A percentile compares a stretch with the other conserved stretches of the same genome.
Evolutionary conservation across 1,140 invertebrate species (phyloP).

Genomic region (Pachypeltis micranthus): DNA sequence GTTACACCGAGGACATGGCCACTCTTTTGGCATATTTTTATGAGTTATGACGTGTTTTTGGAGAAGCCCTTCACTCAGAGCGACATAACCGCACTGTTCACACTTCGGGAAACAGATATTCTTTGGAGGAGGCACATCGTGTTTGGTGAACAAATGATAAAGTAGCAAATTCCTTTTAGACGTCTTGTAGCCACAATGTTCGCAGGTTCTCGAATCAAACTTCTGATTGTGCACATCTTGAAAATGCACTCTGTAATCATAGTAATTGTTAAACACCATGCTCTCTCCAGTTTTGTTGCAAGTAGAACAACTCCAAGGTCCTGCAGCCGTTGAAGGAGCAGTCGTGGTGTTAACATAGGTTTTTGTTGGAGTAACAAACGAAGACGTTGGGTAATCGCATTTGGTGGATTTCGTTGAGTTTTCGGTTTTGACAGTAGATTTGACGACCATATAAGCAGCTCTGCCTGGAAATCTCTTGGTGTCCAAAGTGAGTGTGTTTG

Average conservation of each 20-base stretch:
- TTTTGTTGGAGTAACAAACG: not conserved
- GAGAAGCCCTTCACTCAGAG: constrained; percentile 51
- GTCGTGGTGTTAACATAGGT: not conserved
- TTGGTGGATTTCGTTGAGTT: constrained; percentile 6
- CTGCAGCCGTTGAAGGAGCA: constrained; percentile 27
- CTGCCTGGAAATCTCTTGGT: constrained; percentile 34
- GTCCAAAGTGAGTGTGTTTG: constrained; percentile 27
- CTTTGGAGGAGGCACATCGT: constrained; percentile 58
- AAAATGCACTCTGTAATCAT: constrained; percentile 64
- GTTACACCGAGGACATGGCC: constrained; percentile 38
- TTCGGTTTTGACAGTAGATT: constrained; percentile 34
- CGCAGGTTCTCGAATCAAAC: constrained; percentile 65
- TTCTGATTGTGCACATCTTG: constrained; percentile 68
- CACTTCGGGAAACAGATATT: constrained; percentile 62
- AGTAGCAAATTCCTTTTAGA: constrained; percentile 60
- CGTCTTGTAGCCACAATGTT: constrained; percentile 69
- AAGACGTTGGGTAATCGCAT: not conserved
- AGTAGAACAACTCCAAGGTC: constrained; percentile 54
- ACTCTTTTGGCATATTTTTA: constrained; percentile 29
- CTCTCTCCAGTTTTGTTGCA: constrained; percentile 50
- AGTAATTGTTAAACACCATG: constrained; percentile 59
- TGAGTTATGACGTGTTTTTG: constrained; percentile 42
- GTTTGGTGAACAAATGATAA: constrained; percentile 69
- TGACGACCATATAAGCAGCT: constrained; percentile 42
- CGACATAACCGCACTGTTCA: constrained; percentile 59